Evolutionary conservation across 2,113 vertebrate genomes (phyloP).

Genomic region (Oryzias celebensis): DNA sequence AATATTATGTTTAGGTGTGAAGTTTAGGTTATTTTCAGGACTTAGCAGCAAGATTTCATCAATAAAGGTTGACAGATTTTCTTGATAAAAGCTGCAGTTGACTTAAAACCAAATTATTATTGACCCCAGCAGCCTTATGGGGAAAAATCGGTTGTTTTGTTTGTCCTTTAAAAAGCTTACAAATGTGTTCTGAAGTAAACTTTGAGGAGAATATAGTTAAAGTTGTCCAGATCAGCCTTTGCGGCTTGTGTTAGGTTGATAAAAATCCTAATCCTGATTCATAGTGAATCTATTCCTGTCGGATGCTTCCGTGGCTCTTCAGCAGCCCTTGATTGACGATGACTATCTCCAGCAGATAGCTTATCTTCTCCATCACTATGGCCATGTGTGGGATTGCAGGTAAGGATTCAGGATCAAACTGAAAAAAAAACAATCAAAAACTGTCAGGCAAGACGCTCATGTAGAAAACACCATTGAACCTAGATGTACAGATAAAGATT

Average conservation of each 20-base stretch:
- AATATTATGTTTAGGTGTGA: no score
- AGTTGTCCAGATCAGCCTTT: conserved; percentile 42
- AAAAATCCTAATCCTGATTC: conserved; percentile 69
- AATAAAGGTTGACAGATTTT: no score
- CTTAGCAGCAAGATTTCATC: no score
- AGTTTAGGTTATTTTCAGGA: no score
- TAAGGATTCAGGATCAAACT: conserved; percentile 57
- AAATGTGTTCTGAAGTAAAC: conserved; percentile 4
- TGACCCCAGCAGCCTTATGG: neutral
- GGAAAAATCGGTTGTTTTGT: neutral
- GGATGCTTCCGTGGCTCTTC: conserved; percentile 57
- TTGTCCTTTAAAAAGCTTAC: neutral
- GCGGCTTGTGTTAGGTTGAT: conserved; percentile 51
- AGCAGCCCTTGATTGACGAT: conserved; percentile 59
- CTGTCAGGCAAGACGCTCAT: conserved; percentile 31
- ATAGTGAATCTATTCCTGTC: conserved; percentile 56
- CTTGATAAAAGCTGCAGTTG: neutral
- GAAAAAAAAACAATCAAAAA: conserved; percentile 47
- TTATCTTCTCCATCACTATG: conserved; percentile 55
- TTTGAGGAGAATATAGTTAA: conserved; percentile 11
- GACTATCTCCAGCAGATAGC: conserved; percentile 59
- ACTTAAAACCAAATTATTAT: conserved; percentile 24
- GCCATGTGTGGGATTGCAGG: conserved; percentile 56
- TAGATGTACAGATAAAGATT: conserved; percentile 44
- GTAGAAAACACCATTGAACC: conserved; percentile 45